Evolutionary conservation across 2,113 vertebrate genomes (phyloP), one percentile per base, ranked within the genome.

Genomic region (Pogonocichla stellata): DNA sequence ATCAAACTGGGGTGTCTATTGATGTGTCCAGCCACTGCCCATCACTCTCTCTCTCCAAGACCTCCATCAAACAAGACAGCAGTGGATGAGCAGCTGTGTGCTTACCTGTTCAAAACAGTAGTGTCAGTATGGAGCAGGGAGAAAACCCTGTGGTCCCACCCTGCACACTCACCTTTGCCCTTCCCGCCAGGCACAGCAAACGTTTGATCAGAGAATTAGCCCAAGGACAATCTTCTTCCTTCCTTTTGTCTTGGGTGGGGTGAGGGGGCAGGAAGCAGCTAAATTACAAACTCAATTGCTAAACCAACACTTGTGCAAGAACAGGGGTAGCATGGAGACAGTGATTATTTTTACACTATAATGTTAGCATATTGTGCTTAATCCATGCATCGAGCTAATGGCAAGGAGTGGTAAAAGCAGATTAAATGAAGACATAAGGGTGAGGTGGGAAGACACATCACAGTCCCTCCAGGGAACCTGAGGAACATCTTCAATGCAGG

Each of bases 251-350:
- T 53, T 40, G 33, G 20, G 62, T 57, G 40, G 33, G 19, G 78
- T 28, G 43, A 91, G 14, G 5, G 10, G 22, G 15, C n/a, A 92
- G 89, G 86, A 95, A 89, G 40, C 14, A 89, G 50, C 19, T 23
- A 22, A 73, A 6, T 64, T 62, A 80, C 69, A 73, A 83, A 22
- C 6, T 51, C 54, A 18, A 13, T 45, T 93, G 86, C 87, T 65
- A 88, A 91, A 96, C 23, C 23, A 86, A 72, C 45, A 36, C 29
- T 96, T 96, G 54, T 42, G 80, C 60, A 95, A 96, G 51, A 83
- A 19, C 38, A 80, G 17, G 10, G 19, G 25, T 23, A 93, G 53
- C 28, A 72, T 0, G 0, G n/a, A 90, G 10, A 48, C 4, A 1
- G 10, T 22, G 26, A 29, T 10, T 18, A 54, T 54, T 13, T 31